Evolutionary conservation across 2,113 vertebrate species (phyloP).

Genomic region (Aplodontia rufa): DNA sequence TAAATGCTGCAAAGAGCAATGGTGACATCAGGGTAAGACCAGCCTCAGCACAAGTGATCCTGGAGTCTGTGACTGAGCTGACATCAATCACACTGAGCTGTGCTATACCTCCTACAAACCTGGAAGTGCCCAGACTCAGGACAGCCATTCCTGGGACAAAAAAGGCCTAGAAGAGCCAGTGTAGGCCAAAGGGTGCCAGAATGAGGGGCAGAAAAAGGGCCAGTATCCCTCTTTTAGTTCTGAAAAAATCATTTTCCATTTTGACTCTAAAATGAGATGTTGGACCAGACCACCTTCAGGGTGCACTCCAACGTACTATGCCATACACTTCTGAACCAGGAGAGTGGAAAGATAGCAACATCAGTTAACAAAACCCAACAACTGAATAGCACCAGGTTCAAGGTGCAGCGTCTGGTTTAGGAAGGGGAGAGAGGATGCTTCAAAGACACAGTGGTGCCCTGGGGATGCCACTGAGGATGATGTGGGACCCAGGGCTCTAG

Average conservation of each 20-base stretch:
- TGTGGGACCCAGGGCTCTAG: rapidly evolving
- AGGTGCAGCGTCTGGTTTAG: too few species aligned
- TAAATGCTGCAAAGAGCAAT: neutral
- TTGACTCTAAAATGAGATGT: neutral
- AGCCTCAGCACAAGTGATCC: neutral
- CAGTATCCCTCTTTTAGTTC: neutral
- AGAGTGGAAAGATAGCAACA: neutral
- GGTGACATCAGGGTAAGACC: neutral
- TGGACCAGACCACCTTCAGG: neutral
- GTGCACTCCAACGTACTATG: neutral
- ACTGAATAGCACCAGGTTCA: neutral
- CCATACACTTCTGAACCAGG: neutral
- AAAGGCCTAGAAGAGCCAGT: neutral
- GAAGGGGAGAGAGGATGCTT: neutral
- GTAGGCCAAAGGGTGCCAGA: neutral
- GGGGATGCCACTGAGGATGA: neutral
- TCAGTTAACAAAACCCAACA: neutral
- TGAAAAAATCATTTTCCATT: neutral
- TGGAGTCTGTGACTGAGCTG: neutral
- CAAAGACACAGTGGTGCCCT: neutral
- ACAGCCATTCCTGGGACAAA: neutral
- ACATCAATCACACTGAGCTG: neutral
- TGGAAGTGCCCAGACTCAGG: neutral
- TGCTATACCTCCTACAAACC: neutral
- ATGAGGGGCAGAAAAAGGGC: neutral